Conservation (phyloP, 1,140 invertebrate genomes). For the Tetraneura akinire region DNA sequence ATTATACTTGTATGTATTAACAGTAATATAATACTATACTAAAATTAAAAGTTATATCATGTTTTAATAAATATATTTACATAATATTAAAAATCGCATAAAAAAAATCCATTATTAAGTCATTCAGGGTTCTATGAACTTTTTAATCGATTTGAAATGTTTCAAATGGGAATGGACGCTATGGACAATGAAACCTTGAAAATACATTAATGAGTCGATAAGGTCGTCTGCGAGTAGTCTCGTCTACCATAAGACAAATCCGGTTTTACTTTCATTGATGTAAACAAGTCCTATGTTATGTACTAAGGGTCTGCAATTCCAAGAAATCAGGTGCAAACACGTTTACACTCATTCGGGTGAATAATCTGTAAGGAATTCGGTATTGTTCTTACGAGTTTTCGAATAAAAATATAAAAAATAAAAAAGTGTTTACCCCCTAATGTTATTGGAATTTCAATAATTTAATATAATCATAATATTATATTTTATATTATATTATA, state of each 20-base stretch:
- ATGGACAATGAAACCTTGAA: slow-evolving; percentile 43
- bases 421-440: slow-evolving; percentile 30
- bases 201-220: slow-evolving; percentile 44
- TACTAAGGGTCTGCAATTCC: slow-evolving; percentile 41
- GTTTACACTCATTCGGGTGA: slow-evolving; percentile 44
- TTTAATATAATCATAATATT: neutral
- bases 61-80: neutral
- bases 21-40: too few species aligned
- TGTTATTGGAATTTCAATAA: slow-evolving; percentile 4
- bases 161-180: slow-evolving; percentile 41
- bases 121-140: slow-evolving; percentile 27
- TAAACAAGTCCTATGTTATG: slow-evolving; percentile 43
- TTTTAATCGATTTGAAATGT: slow-evolving; percentile 2
- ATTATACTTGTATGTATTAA: neutral
- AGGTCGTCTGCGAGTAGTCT: slow-evolving; percentile 49
- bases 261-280: slow-evolving; percentile 51
- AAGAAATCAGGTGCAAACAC: slow-evolving; percentile 46
- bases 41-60: too few species aligned
- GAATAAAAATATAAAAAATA: neutral
- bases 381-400: slow-evolving; percentile 28
- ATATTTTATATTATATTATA: neutral
- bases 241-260: slow-evolving; percentile 16
- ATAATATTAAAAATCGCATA: neutral
- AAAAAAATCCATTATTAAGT: neutral
- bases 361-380: slow-evolving; percentile 35